Percentiles rank a stretch among this genome's conserved stretches.
Evolutionary conservation across 1,140 invertebrate species (phyloP).

Genomic region (Antheraea mylitta): DNA sequence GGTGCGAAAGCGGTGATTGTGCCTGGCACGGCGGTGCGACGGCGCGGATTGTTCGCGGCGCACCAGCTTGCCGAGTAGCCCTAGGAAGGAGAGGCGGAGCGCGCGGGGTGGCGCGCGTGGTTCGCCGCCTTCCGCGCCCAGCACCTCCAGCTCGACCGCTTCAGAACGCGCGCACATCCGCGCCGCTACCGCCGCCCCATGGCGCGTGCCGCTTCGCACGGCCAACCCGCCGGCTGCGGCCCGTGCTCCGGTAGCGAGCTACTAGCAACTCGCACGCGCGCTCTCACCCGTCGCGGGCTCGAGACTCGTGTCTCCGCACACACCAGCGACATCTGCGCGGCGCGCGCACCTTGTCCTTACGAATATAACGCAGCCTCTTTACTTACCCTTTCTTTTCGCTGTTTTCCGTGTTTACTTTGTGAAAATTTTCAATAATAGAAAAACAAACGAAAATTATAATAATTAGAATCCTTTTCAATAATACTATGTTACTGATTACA

Average conservation of each 20-base stretch:
- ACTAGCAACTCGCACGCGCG: conserved; percentile 47
- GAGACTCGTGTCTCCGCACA: conserved; percentile 43
- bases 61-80: conserved; percentile 84
- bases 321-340: conserved; percentile 57
- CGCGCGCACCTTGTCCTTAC: conserved; percentile 47
- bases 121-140: conserved; percentile 64
- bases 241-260: conserved; percentile 21
- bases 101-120: conserved; percentile 57
- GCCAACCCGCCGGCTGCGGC: conserved; percentile 49
- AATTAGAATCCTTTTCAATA: too few relatives aligned
- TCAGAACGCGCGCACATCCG: conserved; percentile 74
- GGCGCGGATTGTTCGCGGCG: conserved; percentile 72
- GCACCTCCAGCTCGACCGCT: conserved; percentile 74
- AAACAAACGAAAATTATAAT: neutral
- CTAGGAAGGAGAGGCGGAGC: conserved; percentile 81
- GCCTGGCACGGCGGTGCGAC: conserved; percentile 76
- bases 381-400: conserved; percentile 34
- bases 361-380: conserved; percentile 19
- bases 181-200: conserved; percentile 71
- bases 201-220: conserved; percentile 52
- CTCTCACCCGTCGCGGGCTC: conserved; percentile 49
- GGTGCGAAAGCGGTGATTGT: conserved; percentile 82
- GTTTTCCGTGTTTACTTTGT: conserved; percentile 17
- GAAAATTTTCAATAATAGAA: conserved; percentile 14
- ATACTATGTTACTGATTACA: neutral